Conservation (phyloP, 2,113 vertebrate species). For the Gymnarchus niloticus region DNA sequence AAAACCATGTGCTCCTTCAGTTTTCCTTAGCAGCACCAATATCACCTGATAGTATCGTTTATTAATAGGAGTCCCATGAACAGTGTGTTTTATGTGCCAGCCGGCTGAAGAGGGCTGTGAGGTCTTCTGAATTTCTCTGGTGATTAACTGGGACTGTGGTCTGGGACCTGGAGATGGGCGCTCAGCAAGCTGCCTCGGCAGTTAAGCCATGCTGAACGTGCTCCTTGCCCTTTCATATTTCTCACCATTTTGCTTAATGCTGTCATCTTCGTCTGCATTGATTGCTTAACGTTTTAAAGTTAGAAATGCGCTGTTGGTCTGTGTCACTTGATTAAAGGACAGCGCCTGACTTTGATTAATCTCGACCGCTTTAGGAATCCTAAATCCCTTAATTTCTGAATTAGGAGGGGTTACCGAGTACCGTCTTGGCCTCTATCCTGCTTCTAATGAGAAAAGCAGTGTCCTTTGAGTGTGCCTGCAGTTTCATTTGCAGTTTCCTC, state of each 20-base stretch:
- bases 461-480: not conserved
- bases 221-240: not conserved
- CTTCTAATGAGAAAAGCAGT: slow-evolving; percentile 7
- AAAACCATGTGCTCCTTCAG: not conserved
- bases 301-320: not conserved
- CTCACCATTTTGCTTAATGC: slow-evolving; percentile 15
- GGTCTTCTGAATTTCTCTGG: slow-evolving; percentile 38
- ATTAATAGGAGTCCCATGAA: not conserved
- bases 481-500: not conserved
- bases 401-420: not conserved
- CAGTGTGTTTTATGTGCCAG: slow-evolving; percentile 16
- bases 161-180: slow-evolving; percentile 42
- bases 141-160: slow-evolving; percentile 40
- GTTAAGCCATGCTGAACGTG: slow-evolving; percentile 26
- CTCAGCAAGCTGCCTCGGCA: slow-evolving; percentile 28
- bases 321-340: not conserved
- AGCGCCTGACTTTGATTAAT: not conserved
- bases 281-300: slow-evolving; percentile 1
- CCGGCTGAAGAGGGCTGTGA: slow-evolving; percentile 38
- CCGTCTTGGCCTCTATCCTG: not conserved
- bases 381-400: not conserved
- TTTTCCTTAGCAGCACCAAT: not conserved
- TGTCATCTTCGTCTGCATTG: slow-evolving; percentile 1
- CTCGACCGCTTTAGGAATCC: not conserved
- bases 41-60: not conserved